phyloP scores from a whole-genome alignment of 2,113 vertebrate species.

The Sitta europaea region DNA sequence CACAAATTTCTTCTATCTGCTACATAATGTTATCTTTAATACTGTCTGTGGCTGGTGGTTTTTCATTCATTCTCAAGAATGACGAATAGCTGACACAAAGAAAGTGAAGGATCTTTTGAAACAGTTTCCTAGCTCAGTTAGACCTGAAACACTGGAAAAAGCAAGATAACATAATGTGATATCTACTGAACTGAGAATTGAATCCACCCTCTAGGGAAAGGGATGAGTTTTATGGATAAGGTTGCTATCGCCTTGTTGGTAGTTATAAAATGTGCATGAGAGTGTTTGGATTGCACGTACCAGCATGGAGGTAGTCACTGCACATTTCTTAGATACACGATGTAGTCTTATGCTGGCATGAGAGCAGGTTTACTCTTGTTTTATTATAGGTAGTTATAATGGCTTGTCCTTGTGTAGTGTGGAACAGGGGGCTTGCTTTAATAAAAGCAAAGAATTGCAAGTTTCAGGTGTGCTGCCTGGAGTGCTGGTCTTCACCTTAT shows the following conservation, averaged over 20 bases:
- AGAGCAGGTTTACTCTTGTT: background rate
- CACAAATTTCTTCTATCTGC: background rate
- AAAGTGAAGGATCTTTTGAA: background rate
- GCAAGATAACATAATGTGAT: background rate
- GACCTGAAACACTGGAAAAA: background rate
- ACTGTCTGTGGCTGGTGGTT: background rate
- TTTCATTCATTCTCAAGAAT: background rate
- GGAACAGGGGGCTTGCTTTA: background rate
- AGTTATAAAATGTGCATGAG: background rate
- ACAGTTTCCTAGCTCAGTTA: background rate
- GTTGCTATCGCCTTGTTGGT: background rate
- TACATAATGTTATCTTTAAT: background rate
- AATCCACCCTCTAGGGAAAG: background rate
- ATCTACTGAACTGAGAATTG: background rate
- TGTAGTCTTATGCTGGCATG: background rate
- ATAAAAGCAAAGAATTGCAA: background rate
- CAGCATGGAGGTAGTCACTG: background rate
- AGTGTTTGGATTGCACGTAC: background rate
- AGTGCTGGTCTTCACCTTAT: background rate
- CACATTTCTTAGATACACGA: background rate
- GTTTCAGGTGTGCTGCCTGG: background rate
- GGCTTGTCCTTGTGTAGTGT: background rate
- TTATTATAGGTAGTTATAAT: accelerated
- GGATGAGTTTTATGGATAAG: background rate
- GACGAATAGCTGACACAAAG: background rate